A percentile compares a stretch with the other conserved stretches of the same genome.
These are phyloP conservation scores for Athene noctua DNA, from an alignment of 2,113 vertebrate species.

Conservation along the genomic window DNA sequence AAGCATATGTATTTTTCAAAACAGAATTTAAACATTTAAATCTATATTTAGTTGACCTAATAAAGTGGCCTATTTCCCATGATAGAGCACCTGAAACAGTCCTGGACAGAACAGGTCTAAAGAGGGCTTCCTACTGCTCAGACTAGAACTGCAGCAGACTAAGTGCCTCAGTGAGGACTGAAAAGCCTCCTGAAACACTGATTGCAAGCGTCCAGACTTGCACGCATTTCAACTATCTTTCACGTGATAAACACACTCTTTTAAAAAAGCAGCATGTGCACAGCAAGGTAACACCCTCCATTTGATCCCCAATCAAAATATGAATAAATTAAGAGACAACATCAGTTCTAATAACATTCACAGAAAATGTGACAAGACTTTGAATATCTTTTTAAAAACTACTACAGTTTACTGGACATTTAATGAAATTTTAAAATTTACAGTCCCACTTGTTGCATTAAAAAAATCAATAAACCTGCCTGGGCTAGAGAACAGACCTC, in stretches of 20 bases:
- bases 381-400: background rate
- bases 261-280: background rate
- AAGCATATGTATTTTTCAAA: background rate
- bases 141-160: background rate
- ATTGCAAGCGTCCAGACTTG: background rate
- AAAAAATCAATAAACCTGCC: background rate
- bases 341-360: background rate
- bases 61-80: background rate
- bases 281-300: background rate
- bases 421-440: background rate
- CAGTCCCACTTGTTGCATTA: background rate
- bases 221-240: background rate
- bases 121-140: background rate
- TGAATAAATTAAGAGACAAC: background rate
- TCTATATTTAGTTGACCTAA: background rate
- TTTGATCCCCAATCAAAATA: background rate
- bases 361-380: background rate
- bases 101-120: background rate
- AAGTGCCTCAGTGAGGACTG: background rate
- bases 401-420: background rate
- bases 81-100: background rate
- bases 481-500: background rate
- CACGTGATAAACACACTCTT: background rate
- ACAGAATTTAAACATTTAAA: background rate
- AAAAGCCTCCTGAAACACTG: background rate